Evolutionary conservation across 2,113 vertebrate genomes (phyloP).

Genomic region (Indri indri): DNA sequence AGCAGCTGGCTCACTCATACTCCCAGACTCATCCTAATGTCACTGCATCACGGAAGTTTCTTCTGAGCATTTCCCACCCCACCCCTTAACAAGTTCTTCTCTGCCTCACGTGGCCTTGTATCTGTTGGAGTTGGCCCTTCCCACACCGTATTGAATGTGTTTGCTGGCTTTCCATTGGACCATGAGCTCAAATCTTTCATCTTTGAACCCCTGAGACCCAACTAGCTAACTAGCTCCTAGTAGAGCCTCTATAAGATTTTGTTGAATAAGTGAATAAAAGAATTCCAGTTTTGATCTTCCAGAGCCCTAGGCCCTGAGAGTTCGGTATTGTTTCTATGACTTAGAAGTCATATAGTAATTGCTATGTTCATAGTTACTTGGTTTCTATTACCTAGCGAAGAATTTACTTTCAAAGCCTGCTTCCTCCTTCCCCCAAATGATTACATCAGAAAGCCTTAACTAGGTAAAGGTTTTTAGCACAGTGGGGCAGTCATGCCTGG

Average conservation of each 20-base stretch:
- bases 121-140: background rate
- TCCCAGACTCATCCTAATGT: background rate
- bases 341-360: background rate
- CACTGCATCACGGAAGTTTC: background rate
- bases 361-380: background rate
- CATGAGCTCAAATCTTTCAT: background rate
- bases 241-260: background rate
- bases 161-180: background rate
- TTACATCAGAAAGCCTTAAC: background rate
- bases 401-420: constrained; percentile 12
- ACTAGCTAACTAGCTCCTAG: background rate
- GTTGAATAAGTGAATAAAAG: background rate
- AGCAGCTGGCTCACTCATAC: background rate
- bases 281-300: constrained; percentile 5
- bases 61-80: background rate
- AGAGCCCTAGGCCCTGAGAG: background rate
- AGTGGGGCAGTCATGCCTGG: background rate
- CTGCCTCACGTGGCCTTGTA: background rate
- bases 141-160: background rate
- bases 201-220: background rate
- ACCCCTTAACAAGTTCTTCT: background rate
- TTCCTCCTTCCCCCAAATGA: background rate
- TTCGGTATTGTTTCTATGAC: background rate
- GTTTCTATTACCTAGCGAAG: background rate
- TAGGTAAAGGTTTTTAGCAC: background rate